Conservation (phyloP, 2,797 vertebrate genomes). For the Cichlasoma orientale region DNA sequence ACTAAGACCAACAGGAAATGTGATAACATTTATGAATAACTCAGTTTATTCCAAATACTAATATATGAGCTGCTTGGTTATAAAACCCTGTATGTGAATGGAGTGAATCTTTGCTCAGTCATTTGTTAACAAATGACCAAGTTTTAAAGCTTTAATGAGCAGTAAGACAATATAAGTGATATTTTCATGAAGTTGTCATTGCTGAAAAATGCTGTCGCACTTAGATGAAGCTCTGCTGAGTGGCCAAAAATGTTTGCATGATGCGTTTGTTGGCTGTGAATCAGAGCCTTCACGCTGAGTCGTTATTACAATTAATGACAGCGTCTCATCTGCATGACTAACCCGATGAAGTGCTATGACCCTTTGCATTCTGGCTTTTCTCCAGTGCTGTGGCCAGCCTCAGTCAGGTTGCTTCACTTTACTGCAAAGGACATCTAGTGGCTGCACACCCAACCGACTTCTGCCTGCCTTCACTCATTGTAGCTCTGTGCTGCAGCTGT, state of each 20-base stretch:
- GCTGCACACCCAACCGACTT: conserved; percentile 22
- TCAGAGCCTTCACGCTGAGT: conserved; percentile 70
- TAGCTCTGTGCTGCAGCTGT: neutral
- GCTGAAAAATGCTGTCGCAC: conserved; percentile 35
- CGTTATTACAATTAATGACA: conserved; percentile 77
- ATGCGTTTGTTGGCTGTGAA: conserved; percentile 64
- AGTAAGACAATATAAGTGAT: neutral
- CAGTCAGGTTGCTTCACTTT: conserved; percentile 32
- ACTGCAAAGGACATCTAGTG: conserved; percentile 63
- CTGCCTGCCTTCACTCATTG: neutral
- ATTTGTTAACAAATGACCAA: neutral
- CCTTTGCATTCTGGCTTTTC: conserved; percentile 47
- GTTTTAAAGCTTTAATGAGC: neutral
- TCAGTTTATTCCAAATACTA: neutral
- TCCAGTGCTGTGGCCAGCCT: conserved; percentile 28
- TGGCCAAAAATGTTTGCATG: conserved; percentile 54
- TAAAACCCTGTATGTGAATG: neutral
- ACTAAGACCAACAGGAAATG: neutral
- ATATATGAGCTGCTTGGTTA: neutral
- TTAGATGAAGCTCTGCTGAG: conserved; percentile 59
- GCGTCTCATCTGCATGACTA: conserved; percentile 65
- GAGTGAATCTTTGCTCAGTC: neutral
- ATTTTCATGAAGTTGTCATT: neutral
- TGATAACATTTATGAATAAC: too few species aligned
- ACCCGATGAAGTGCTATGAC: conserved; percentile 56